These are phyloP conservation scores for Plutomurus gul DNA, from an alignment of 1,140 invertebrate species.

Conservation along the genomic window DNA sequence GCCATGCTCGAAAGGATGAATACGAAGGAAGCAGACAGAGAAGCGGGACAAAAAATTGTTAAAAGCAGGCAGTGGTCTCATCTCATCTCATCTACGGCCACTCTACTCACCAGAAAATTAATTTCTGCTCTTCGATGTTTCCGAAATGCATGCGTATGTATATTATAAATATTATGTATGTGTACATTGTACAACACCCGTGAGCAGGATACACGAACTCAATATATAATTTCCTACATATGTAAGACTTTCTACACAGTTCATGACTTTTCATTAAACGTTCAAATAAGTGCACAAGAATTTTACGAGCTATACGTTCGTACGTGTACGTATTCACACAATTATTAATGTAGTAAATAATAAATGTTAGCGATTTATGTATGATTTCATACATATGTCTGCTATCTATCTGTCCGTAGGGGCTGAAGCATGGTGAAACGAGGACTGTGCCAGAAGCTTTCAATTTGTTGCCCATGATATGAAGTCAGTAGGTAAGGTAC, in stretches of 20 bases:
- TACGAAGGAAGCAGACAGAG: background rate
- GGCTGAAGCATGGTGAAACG: background rate
- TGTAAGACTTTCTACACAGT: background rate
- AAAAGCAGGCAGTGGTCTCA: background rate
- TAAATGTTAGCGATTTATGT: no score
- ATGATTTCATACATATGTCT: no score
- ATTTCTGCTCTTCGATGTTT: background rate
- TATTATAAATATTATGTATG: no score
- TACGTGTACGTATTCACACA: no score
- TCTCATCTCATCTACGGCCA: background rate
- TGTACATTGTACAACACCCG: no score
- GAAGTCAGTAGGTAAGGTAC: background rate
- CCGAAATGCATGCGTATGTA: background rate
- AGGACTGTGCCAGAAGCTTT: background rate
- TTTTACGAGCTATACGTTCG: no score
- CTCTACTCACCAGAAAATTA: background rate
- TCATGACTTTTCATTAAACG: background rate
- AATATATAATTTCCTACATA: no score
- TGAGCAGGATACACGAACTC: no score
- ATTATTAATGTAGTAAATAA: no score
- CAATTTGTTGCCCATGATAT: background rate
- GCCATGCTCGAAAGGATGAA: background rate
- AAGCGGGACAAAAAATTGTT: constrained; percentile 2
- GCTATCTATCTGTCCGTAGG: no score
- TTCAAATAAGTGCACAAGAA: background rate